Percentiles rank a stretch among this genome's conserved stretches.
Evolutionary conservation across 1,140 invertebrate genomes (phyloP).

Genomic region (Pogonomyrmex californicus): DNA sequence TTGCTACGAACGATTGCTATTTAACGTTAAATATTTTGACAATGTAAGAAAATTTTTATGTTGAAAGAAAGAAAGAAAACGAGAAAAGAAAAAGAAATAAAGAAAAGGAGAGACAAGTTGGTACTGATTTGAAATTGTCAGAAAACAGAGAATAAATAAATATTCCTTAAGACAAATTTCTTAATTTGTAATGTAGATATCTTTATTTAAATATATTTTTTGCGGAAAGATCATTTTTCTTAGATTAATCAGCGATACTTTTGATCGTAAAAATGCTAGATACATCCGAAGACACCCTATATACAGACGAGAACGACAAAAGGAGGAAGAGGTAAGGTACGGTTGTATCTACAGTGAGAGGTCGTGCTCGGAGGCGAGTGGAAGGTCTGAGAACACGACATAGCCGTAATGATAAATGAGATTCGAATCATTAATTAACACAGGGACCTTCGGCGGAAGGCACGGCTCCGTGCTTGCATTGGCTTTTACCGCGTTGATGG

Average conservation of each 20-base stretch:
- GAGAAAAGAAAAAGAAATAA: background rate
- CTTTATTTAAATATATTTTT: background rate
- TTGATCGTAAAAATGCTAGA: background rate
- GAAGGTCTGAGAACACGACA: constrained; percentile 54
- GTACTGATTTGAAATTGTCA: background rate
- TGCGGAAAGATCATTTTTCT: background rate
- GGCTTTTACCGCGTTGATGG: constrained; percentile 57
- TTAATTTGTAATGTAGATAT: background rate
- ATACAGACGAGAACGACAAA: constrained; percentile 31
- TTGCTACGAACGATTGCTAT: background rate
- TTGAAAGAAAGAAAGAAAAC: background rate
- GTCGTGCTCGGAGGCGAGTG: constrained; percentile 60
- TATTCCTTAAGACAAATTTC: background rate
- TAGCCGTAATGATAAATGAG: constrained; percentile 80
- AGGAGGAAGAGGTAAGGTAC: constrained; percentile 33
- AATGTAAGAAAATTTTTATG: background rate
- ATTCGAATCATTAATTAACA: constrained; percentile 82
- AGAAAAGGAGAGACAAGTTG: background rate
- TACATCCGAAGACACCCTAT: constrained; percentile 33
- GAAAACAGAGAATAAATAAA: background rate
- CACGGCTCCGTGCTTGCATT: constrained; percentile 36
- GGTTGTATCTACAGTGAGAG: constrained; percentile 62
- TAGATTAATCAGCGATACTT: background rate
- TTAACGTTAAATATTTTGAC: background rate
- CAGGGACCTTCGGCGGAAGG: constrained; percentile 37